phyloP scores from a whole-genome alignment of 2,888 invertebrate species.

The Xylota segnis region DNA sequence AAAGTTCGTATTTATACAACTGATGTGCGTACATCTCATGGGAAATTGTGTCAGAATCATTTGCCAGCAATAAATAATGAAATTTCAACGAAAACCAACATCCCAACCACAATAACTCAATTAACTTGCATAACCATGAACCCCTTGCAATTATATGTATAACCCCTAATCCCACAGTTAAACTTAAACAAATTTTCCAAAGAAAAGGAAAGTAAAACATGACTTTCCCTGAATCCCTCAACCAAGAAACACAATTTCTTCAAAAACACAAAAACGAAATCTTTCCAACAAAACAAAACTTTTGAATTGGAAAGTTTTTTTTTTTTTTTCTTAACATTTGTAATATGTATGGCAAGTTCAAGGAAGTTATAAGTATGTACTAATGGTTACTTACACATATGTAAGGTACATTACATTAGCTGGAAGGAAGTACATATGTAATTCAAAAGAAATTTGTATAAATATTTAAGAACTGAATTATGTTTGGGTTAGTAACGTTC shows the following conservation, averaged over 20 bases:
- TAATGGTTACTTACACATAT: no score
- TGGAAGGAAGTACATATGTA: no score
- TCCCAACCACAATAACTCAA: slow-evolving; percentile 31
- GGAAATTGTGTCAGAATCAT: slow-evolving; percentile 21
- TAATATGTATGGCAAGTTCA: neutral
- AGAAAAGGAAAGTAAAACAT: slow-evolving; percentile 33
- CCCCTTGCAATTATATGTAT: slow-evolving; percentile 19
- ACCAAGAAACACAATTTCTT: slow-evolving; percentile 15
- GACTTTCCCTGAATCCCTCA: slow-evolving; percentile 12
- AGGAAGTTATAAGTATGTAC: neutral
- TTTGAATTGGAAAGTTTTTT: slow-evolving; percentile 1
- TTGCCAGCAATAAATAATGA: slow-evolving; percentile 33
- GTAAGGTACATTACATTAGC: no score
- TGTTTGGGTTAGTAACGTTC: no score
- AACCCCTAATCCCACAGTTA: slow-evolving; percentile 24
- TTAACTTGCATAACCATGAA: slow-evolving; percentile 23
- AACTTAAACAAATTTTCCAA: slow-evolving; percentile 33
- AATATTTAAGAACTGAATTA: no score
- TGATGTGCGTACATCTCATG: neutral
- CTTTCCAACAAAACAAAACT: slow-evolving; percentile 13
- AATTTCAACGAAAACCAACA: slow-evolving; percentile 23
- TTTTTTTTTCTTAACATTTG: neutral
- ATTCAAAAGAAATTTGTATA: no score
- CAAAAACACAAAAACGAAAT: slow-evolving; percentile 14
- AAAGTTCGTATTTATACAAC: neutral